A percentile compares a stretch with the other conserved stretches of the same genome.
Evolutionary conservation across 1,140 invertebrate species (phyloP).

Genomic region (Parapsyche elsis): DNA sequence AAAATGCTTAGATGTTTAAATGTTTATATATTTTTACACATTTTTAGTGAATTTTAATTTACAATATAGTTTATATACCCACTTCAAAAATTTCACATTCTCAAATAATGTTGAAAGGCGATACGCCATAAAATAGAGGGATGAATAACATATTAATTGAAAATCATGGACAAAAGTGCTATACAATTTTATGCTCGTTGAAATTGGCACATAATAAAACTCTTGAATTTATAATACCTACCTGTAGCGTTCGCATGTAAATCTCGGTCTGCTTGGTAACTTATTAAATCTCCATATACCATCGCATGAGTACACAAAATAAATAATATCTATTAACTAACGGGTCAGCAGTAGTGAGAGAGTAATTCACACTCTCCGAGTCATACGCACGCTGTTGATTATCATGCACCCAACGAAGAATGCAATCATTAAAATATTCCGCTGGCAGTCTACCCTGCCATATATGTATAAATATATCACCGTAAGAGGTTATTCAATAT

Average conservation of each 20-base stretch:
- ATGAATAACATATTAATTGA: no score
- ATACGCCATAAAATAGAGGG: no score
- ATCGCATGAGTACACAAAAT: slow-evolving; percentile 41
- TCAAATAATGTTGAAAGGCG: no score
- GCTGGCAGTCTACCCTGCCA: no score
- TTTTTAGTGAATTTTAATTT: no score
- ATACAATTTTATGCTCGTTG: no score
- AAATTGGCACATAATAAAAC: no score
- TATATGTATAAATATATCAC: no score
- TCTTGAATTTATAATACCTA: slow-evolving; percentile 28
- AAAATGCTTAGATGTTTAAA: no score
- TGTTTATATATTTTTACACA: no score
- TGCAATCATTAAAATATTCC: not conserved
- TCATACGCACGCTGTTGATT: not conserved
- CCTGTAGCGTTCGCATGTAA: slow-evolving; percentile 17
- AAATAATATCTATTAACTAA: slow-evolving; percentile 47
- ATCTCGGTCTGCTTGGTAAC: slow-evolving; percentile 4
- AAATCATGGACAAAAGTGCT: no score
- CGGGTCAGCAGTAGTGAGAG: not conserved
- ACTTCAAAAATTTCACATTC: not conserved
- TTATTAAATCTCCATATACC: slow-evolving; percentile 19
- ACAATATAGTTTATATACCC: no score
- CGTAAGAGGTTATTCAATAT: not conserved
- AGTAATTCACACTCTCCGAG: slow-evolving; percentile 17
- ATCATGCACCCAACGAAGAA: not conserved